A percentile compares a stretch with the other conserved stretches of the same genome.
phyloP scores from a whole-genome alignment of 2,797 vertebrate species.

The Anomalospiza imberbis region DNA sequence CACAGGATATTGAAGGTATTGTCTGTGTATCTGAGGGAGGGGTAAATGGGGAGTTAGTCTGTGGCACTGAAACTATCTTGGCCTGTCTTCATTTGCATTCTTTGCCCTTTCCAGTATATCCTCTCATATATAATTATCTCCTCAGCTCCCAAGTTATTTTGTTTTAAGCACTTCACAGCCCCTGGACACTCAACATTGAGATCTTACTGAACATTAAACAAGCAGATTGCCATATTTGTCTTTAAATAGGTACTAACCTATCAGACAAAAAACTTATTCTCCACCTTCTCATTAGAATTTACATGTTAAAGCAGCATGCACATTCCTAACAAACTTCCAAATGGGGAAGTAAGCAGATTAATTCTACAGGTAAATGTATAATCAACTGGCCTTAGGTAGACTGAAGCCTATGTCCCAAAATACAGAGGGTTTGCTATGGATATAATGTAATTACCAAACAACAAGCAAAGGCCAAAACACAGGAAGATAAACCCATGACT shows the following conservation, averaged over 20 bases:
- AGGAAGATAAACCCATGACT: not conserved
- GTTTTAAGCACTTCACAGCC: conserved; percentile 65
- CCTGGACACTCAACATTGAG: conserved; percentile 33
- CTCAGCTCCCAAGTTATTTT: conserved; percentile 55
- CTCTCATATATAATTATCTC: conserved; percentile 59
- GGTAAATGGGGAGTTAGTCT: not conserved
- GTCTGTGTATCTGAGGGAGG: not conserved
- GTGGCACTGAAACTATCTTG: not conserved
- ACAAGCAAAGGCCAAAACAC: not conserved
- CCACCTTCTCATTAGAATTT: conserved; percentile 43
- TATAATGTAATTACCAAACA: conserved; percentile 40
- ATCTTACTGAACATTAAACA: conserved; percentile 61
- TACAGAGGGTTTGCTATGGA: not conserved
- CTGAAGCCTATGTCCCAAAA: conserved; percentile 51
- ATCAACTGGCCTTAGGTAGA: conserved; percentile 30
- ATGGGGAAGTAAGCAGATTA: conserved; percentile 18
- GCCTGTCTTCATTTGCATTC: conserved; percentile 44
- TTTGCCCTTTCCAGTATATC: conserved; percentile 29
- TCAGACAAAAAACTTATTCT: conserved; percentile 23
- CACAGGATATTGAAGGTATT: not conserved
- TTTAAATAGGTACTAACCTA: conserved; percentile 59
- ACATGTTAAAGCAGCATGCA: conserved; percentile 35
- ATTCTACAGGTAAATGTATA: conserved; percentile 53
- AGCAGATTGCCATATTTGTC: conserved; percentile 55
- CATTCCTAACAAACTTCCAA: conserved; percentile 51